Percentiles rank a stretch among this genome's conserved stretches.
Evolutionary conservation across 2,888 invertebrate genomes (phyloP).

Genomic region (Busseola fusca): DNA sequence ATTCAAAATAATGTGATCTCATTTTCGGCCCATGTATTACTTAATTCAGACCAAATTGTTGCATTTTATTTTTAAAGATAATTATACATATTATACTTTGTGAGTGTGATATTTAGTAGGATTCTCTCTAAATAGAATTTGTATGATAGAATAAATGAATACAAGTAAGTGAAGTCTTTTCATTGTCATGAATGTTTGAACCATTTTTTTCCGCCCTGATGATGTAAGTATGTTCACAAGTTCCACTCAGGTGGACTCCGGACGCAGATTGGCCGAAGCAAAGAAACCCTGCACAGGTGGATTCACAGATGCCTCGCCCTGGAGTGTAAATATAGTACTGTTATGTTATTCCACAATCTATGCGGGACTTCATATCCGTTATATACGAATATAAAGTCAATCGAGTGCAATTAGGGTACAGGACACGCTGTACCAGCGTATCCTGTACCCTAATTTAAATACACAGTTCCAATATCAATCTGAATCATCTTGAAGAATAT

Average conservation of each 20-base stretch:
- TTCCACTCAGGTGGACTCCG: neutral
- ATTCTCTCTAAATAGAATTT: slow-evolving; percentile 26
- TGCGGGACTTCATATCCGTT: neutral
- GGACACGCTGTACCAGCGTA: neutral
- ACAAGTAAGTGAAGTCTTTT: slow-evolving; percentile 4
- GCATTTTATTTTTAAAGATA: slow-evolving; percentile 26
- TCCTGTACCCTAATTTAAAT: neutral
- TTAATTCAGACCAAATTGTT: slow-evolving; percentile 24
- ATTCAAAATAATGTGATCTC: slow-evolving; percentile 43
- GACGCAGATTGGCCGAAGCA: neutral
- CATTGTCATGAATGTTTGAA: neutral
- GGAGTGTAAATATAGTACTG: neutral
- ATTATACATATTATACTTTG: neutral
- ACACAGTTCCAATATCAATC: too few species aligned
- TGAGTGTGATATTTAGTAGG: slow-evolving; percentile 34
- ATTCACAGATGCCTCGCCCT: neutral
- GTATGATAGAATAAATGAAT: slow-evolving; percentile 44
- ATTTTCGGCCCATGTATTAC: slow-evolving; percentile 21
- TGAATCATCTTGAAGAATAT: too few species aligned
- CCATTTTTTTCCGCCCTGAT: neutral
- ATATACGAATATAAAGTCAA: too few species aligned
- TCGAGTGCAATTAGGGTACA: too few species aligned
- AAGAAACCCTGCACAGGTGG: neutral
- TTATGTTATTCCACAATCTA: neutral
- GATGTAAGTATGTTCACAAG: neutral